These are phyloP conservation scores for Drosophila serrata DNA, from an alignment of 1,140 invertebrate genomes.

Conservation along the genomic window DNA sequence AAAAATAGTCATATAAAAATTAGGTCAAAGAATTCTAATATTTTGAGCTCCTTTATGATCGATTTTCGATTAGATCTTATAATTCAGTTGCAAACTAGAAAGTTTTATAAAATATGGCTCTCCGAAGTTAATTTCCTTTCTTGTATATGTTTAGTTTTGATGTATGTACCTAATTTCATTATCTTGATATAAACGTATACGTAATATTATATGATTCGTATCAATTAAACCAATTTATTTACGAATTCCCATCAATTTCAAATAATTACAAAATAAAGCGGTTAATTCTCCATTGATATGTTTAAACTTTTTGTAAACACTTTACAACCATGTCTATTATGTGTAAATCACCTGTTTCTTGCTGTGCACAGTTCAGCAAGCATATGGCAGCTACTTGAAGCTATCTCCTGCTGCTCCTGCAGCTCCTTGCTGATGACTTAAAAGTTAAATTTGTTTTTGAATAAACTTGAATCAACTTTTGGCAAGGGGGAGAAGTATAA, in stretches of 20 bases:
- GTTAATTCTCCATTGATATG: neutral
- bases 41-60: too few relatives aligned
- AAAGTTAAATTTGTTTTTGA: constrained; percentile 79
- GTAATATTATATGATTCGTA: neutral
- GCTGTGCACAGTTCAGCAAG: constrained; percentile 5
- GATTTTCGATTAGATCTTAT: too few relatives aligned
- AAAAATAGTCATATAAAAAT: too few relatives aligned
- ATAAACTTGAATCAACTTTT: constrained; percentile 80
- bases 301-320: neutral
- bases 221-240: neutral
- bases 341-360: constrained; percentile 7
- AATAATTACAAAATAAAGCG: neutral
- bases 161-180: too few relatives aligned
- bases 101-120: too few relatives aligned
- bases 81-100: too few relatives aligned
- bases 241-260: neutral
- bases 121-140: too few relatives aligned
- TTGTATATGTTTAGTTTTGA: too few relatives aligned
- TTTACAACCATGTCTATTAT: neutral
- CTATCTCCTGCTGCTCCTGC: constrained; percentile 17
- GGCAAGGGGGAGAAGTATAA: constrained; percentile 29
- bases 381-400: constrained; percentile 42
- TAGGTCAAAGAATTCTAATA: too few relatives aligned
- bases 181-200: neutral
- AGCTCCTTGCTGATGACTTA: constrained; percentile 68